Evolutionary conservation across 2,888 invertebrate genomes (phyloP).

Genomic region (Gasteruption jaculator): DNA sequence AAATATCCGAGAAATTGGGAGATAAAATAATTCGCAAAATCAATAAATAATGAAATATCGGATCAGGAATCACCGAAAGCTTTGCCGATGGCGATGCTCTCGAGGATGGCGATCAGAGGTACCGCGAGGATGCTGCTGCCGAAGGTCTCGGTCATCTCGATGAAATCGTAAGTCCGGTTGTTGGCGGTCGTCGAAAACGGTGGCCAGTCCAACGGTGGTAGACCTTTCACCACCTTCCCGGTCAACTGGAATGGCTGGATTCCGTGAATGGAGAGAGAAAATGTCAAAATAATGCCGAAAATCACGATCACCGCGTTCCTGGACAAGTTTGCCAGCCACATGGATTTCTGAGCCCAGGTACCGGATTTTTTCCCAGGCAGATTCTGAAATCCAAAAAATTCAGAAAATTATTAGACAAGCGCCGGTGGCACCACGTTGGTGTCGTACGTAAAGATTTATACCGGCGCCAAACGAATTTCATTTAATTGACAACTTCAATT

Average conservation of each 20-base stretch:
- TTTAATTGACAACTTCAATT: constrained; percentile 3
- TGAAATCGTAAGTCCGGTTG: constrained; percentile 58
- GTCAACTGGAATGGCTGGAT: constrained; percentile 66
- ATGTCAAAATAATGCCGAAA: constrained; percentile 63
- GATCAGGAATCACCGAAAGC: constrained; percentile 62
- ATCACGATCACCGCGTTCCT: constrained; percentile 79
- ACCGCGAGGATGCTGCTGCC: constrained; percentile 64
- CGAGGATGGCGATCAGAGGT: constrained; percentile 69
- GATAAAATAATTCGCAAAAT: neutral
- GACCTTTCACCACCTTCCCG: constrained; percentile 64
- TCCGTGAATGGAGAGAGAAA: constrained; percentile 52
- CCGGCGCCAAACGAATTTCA: no score
- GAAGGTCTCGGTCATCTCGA: constrained; percentile 60
- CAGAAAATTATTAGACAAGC: constrained; percentile 7
- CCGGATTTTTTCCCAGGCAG: constrained; percentile 45
- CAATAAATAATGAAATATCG: neutral
- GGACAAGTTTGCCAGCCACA: constrained; percentile 65
- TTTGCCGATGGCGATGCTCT: constrained; percentile 72
- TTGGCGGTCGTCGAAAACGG: constrained; percentile 61
- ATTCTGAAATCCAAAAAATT: constrained; percentile 37
- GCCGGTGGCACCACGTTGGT: no score
- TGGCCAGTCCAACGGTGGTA: constrained; percentile 66
- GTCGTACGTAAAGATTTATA: no score
- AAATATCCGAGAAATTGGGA: neutral
- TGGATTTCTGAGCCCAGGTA: constrained; percentile 53